Base-by-base conservation (phyloP, 2,113 vertebrate genomes). In the Balaeniceps rex region DNA sequence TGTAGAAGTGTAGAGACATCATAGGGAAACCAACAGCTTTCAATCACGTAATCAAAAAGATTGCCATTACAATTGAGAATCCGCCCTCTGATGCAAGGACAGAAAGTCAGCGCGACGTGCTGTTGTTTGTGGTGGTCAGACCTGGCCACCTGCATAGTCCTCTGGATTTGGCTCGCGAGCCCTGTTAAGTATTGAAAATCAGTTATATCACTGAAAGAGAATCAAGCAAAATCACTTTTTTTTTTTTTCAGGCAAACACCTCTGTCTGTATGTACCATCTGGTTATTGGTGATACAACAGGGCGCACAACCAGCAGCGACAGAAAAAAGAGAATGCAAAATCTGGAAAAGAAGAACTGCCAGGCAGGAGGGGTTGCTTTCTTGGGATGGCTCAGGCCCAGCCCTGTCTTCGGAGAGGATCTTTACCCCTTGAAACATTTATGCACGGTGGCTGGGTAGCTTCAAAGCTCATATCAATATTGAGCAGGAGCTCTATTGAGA, bases 381-480 rank as follows among this genome's bases (percentile, higher is more conserved):
- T 11, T 47, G 66, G 71, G 74, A 70, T 10, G 54, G 93, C 58
- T 76, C 87, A 83, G 77, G 28, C 33, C 25, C 74, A 61, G 65
- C 70, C 46, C 81, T 10, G 51, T 0, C 18, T 47, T 92, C 83
- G 31, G 80, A 89, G 54, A 1, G 0, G 36, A 72, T 89, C 82
- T 47, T 47, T 70, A 33, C 46, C 87, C 90, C 91, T 51, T 94
- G 46, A 93, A 94, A 95, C 70, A 87, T 70, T 94, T 76, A 93
- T 84, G 93, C 77, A 34, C 0, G 2, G 69, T 40, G 77, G 34
- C 78, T 77, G 47, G 49, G 38, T 11, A 69, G 91, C 92, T 94
- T 95, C 93, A 93, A 82, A 93, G 94, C 87, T 88, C 70, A 6
- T 46, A 88, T 76, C 54, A 61, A 7, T 40, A 77, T 26, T 16